Evolutionary conservation across 2,888 invertebrate species (phyloP).

Genomic region (Pristionchus entomophagus): DNA sequence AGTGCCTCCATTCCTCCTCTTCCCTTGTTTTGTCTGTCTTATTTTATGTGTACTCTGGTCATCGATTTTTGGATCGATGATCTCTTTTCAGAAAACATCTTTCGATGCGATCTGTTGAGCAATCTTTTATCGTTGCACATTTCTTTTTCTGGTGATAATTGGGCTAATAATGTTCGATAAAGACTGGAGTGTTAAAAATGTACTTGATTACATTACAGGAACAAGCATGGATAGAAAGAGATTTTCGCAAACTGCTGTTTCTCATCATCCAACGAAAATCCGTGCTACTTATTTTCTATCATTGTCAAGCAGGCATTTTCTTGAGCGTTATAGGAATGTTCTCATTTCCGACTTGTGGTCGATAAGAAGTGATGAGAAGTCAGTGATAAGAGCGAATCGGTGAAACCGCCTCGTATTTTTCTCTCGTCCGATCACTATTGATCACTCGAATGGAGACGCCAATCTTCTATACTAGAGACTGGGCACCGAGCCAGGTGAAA

Average conservation of each 20-base stretch:
- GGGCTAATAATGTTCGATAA: conserved; percentile 5
- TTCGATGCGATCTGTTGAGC: neutral
- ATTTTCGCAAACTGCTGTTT: too few species aligned
- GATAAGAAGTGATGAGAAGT: neutral
- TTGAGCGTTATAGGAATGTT: too few species aligned
- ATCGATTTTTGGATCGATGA: neutral
- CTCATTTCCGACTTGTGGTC: too few species aligned
- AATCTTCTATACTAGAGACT: neutral
- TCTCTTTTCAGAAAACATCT: neutral
- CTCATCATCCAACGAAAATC: too few species aligned
- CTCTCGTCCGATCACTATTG: neutral
- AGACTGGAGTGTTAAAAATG: conserved; percentile 13
- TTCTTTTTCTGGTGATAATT: neutral
- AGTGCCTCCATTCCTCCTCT: conserved; percentile 39
- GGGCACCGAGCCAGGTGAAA: neutral
- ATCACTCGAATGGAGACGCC: neutral
- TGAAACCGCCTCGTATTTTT: neutral
- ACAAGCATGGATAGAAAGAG: too few species aligned
- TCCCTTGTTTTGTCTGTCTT: conserved; percentile 24
- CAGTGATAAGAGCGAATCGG: neutral
- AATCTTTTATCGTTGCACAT: conserved; percentile 17
- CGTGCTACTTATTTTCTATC: too few species aligned
- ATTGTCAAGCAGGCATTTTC: too few species aligned
- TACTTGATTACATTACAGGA: too few species aligned
- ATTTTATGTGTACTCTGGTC: neutral